Base-by-base conservation (phyloP, 2,888 invertebrate species). In the Nasonia oneida region DNA sequence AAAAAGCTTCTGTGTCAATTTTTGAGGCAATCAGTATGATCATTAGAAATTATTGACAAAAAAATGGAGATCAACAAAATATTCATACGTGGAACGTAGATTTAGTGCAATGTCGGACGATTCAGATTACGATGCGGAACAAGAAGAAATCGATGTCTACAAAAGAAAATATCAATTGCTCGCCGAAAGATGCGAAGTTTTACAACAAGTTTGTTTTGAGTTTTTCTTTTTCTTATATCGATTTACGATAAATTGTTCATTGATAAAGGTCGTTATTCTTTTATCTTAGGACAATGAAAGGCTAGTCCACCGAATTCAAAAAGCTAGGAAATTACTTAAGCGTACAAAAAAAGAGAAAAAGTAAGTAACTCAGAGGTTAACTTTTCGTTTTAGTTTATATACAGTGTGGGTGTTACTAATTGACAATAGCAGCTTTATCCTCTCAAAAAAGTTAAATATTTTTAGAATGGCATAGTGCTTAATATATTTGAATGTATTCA, bases 161-260 rank as follows among this genome's bases (percentile, higher is more conserved):
- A 96, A 96, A 90, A 95, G 95, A 92, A 97, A 96, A 94, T 96
- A 96, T 93, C 96, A 96, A 92, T 93, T 96, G 90, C 93, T 97
- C 85, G 93, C 96, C 88, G 96, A 96, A 92, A 95, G 96, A 94
- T 97, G 97, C 93, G 96, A 96, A 94, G 95, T 96, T 89, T 94
- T 97, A 89, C 96, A 97, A 91, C 96, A 94, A 93, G 94, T 94
- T 90, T 86, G 74, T 86, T 80, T n/a, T 64, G 29, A 5, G n/a
- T 61, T 80, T 23, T 50, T 10, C 29, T 18, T 64, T 39, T n/a
- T 71, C 23, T 75, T 47, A 33, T 73, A 71, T 18, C 67, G 4
- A 70, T 37, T 42, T 23, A 42, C 12, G 2, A 47, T 80, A 50
- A 75, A 85, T 76, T 42, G 57, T 23, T 1, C 42, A 53, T 70